phyloP scores from a whole-genome alignment of 1,140 invertebrate species.

The Nasonia longicornis region DNA sequence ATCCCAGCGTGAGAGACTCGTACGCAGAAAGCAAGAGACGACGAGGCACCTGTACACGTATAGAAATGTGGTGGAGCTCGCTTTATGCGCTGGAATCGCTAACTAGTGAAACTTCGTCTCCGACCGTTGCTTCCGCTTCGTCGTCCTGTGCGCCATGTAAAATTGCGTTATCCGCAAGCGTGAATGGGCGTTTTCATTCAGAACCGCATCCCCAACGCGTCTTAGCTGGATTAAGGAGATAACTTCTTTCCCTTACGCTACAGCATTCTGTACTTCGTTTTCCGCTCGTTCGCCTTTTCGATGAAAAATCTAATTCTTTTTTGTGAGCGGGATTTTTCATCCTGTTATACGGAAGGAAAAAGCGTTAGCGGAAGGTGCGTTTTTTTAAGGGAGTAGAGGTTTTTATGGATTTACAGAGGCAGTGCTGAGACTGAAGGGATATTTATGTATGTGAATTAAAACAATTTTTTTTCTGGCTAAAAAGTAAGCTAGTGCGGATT shows the following conservation, averaged over 20 bases:
- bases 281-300: background rate
- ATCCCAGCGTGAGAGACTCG: background rate
- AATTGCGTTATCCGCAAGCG: slow-evolving; percentile 33
- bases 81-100: slow-evolving; percentile 19
- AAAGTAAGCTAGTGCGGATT: no score
- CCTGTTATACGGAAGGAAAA: no score
- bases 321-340: background rate
- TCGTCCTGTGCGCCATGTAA: background rate
- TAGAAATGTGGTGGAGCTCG: background rate
- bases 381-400: no score
- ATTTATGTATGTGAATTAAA: no score
- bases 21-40: background rate
- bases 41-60: background rate
- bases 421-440: no score
- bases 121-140: no score
- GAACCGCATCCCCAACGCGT: slow-evolving; percentile 1
- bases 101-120: slow-evolving; percentile 21
- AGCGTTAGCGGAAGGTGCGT: no score
- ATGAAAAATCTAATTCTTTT: background rate
- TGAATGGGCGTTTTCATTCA: slow-evolving; percentile 31
- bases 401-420: no score
- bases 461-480: no score
- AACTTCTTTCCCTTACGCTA: slow-evolving; percentile 10
- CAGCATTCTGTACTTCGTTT: background rate
- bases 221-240: slow-evolving; percentile 30